phyloP scores from a whole-genome alignment of 2,888 invertebrate genomes.

The Athalia circularis region DNA sequence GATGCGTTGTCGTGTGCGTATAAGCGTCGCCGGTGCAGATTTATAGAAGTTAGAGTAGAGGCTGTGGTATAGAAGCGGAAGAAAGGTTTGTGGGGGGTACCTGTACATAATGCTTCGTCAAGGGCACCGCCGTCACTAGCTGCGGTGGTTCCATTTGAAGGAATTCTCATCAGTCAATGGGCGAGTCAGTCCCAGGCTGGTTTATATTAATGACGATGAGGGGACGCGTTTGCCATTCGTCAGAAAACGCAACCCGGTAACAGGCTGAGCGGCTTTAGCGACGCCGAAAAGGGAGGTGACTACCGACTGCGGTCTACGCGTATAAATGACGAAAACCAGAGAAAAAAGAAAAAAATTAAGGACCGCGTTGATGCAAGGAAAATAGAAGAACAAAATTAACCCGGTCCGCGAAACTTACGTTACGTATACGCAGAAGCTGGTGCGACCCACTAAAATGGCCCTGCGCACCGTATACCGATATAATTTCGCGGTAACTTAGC shows the following conservation, averaged over 20 bases:
- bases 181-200: slow-evolving; percentile 41
- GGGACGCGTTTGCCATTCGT: slow-evolving; percentile 24
- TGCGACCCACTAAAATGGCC: too few species aligned
- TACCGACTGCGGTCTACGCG: not conserved
- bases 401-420: too few species aligned
- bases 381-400: too few species aligned
- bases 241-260: slow-evolving; percentile 4
- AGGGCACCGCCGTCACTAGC: slow-evolving; percentile 2
- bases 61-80: not conserved
- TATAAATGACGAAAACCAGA: too few species aligned
- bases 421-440: too few species aligned
- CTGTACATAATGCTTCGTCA: not conserved
- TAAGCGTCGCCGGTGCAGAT: too few species aligned
- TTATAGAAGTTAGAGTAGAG: not conserved
- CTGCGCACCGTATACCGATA: too few species aligned
- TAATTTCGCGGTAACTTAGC: too few species aligned
- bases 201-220: slow-evolving; percentile 44
- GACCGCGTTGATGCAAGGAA: too few species aligned
- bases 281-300: slow-evolving; percentile 20
- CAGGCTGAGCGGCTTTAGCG: not conserved
- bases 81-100: not conserved
- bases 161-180: slow-evolving; percentile 46
- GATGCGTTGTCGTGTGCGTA: too few species aligned
- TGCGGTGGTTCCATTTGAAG: slow-evolving; percentile 36
- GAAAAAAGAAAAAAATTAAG: too few species aligned